These are phyloP conservation scores for Leucophenga maculata DNA, from an alignment of 2,888 invertebrate species.

Conservation along the genomic window DNA sequence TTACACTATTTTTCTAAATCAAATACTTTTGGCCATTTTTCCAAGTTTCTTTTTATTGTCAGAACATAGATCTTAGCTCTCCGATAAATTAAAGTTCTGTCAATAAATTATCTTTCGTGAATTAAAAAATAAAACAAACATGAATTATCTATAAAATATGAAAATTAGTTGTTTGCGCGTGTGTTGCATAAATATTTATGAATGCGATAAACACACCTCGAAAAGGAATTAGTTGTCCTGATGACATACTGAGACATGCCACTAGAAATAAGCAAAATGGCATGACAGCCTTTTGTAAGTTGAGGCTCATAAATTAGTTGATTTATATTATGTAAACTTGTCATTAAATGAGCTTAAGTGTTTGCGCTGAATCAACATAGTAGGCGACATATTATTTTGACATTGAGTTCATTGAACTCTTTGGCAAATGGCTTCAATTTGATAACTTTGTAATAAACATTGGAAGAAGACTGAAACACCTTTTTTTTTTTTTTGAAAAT, in stretches of 20 bases:
- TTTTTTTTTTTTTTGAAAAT: too few species aligned
- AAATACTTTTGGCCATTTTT: too few species aligned
- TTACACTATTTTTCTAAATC: too few species aligned
- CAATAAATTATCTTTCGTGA: background rate
- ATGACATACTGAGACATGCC: background rate
- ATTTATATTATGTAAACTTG: background rate
- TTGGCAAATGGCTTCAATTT: slow-evolving; percentile 12
- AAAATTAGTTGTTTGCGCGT: slow-evolving; percentile 13
- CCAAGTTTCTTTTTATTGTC: too few species aligned
- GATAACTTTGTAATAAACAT: too few species aligned
- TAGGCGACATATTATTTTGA: slow-evolving; percentile 36
- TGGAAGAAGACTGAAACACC: too few species aligned
- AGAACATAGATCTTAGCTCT: too few species aligned
- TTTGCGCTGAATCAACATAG: background rate
- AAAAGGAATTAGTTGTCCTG: background rate
- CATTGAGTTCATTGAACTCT: slow-evolving; percentile 33
- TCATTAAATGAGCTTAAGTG: background rate
- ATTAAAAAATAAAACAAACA: background rate
- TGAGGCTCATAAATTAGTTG: background rate
- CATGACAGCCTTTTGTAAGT: background rate
- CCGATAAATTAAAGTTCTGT: background rate
- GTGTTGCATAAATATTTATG: slow-evolving; percentile 22
- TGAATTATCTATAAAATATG: background rate
- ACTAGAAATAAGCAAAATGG: slow-evolving; percentile 9
- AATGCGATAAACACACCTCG: background rate